Percentiles rank a stretch among this genome's conserved stretches.
These are phyloP conservation scores for Ophion ellenae DNA, from an alignment of 2,888 invertebrate species.

Conservation along the genomic window DNA sequence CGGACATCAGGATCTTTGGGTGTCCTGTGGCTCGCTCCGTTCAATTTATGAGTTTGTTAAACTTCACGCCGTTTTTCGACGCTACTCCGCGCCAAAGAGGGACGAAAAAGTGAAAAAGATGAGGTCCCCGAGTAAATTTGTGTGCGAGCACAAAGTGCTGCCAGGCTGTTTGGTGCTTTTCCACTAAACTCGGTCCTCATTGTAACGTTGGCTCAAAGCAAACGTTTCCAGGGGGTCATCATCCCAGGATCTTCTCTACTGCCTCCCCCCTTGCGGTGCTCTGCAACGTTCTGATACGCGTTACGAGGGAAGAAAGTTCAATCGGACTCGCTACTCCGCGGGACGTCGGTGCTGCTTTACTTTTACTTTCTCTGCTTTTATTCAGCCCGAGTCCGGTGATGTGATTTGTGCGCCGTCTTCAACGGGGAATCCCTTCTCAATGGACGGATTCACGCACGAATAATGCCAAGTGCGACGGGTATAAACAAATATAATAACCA, in stretches of 20 bases:
- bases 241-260: too few relatives aligned
- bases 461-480: slow-evolving; percentile 5
- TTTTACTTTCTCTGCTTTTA: slow-evolving; percentile 27
- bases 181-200: neutral
- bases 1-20: neutral
- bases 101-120: slow-evolving; percentile 26
- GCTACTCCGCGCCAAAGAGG: neutral
- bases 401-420: slow-evolving; percentile 21
- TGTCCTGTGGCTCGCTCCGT: neutral
- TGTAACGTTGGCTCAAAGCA: slow-evolving; percentile 13
- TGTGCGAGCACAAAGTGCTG: slow-evolving; percentile 19
- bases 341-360: slow-evolving; percentile 25
- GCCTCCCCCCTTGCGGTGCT: neutral
- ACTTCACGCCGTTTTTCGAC: slow-evolving; percentile 5
- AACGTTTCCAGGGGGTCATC: neutral
- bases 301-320: slow-evolving; percentile 10
- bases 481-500: slow-evolving; percentile 25
- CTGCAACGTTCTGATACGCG: neutral
- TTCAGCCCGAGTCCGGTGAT: neutral
- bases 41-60: slow-evolving; percentile 11
- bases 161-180: slow-evolving; percentile 10
- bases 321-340: slow-evolving; percentile 23
- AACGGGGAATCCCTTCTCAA: slow-evolving; percentile 5
- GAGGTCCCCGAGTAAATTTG: slow-evolving; percentile 22
- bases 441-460: neutral